phyloP scores from a whole-genome alignment of 2,797 vertebrate species.

The Platyrinchus mystaceus region DNA sequence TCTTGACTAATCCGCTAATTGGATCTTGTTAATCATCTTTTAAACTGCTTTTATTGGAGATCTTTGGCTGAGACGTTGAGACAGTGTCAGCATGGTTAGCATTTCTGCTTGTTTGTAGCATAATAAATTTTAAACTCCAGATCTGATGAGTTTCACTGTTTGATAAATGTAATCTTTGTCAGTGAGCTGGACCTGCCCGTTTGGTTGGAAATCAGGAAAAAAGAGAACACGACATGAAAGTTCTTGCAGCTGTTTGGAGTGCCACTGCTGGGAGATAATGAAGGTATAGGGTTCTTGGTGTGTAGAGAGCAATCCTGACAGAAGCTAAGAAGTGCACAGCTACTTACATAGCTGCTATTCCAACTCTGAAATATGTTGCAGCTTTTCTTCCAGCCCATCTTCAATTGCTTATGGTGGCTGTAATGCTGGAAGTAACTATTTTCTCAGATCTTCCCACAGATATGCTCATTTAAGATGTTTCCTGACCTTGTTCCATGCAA shows the following conservation, averaged over 20 bases:
- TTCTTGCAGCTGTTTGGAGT: background rate
- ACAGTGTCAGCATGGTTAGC: background rate
- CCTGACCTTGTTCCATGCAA: slow-evolving; percentile 18
- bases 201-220: background rate
- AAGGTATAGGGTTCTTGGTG: background rate
- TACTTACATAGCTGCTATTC: background rate
- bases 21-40: background rate
- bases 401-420: background rate
- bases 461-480: slow-evolving; percentile 15
- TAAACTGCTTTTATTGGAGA: background rate
- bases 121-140: background rate
- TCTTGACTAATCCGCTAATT: slow-evolving; percentile 2
- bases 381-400: background rate
- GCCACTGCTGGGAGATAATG: background rate
- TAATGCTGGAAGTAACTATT: slow-evolving; percentile 20
- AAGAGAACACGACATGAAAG: background rate
- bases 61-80: background rate
- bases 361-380: background rate
- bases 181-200: background rate
- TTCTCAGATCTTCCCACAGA: slow-evolving; percentile 53
- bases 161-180: background rate
- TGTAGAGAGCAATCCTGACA: background rate
- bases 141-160: background rate
- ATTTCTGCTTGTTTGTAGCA: background rate
- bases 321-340: background rate